phyloP scores from a whole-genome alignment of 2,888 invertebrate genomes.

The Andrena bicolor region DNA sequence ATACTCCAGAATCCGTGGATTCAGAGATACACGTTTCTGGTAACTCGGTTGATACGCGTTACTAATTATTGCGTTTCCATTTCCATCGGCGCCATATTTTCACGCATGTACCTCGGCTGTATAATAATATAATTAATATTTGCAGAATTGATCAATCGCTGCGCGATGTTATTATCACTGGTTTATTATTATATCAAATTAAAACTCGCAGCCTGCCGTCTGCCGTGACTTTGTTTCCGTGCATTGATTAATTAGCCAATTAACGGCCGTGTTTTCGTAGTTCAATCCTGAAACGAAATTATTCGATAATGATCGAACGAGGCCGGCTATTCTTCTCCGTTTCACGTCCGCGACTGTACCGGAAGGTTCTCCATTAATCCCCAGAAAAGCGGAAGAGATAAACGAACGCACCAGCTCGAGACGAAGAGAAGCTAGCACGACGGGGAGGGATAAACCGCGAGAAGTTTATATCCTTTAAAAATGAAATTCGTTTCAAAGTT shows the following conservation, averaged over 20 bases:
- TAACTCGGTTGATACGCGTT: too few relatives aligned
- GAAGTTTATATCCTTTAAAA: conserved; percentile 41
- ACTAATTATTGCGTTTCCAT: too few relatives aligned
- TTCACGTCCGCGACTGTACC: conserved; percentile 34
- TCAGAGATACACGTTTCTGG: too few relatives aligned
- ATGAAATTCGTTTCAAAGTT: conserved; percentile 26
- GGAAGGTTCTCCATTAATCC: conserved; percentile 58
- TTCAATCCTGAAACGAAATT: conserved; percentile 30
- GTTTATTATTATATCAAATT: conserved; percentile 31
- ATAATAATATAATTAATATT: neutral
- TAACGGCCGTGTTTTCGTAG: conserved; percentile 31
- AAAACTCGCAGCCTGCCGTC: conserved; percentile 3
- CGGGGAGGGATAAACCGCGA: conserved; percentile 22
- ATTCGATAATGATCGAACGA: conserved; percentile 37
- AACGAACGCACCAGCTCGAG: conserved; percentile 28
- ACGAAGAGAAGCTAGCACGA: conserved; percentile 13
- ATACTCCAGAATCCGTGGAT: too few relatives aligned
- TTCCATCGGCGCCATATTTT: neutral
- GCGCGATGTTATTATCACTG: neutral
- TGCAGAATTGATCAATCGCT: neutral
- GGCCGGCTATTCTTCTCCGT: conserved; percentile 17
- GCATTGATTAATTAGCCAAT: conserved; percentile 48
- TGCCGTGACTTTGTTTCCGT: conserved; percentile 24
- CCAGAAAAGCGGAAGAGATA: conserved; percentile 42
- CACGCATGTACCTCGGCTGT: neutral